Base-by-base conservation (phyloP, 2,888 invertebrate species). In the Erpobdella octoculata region DNA sequence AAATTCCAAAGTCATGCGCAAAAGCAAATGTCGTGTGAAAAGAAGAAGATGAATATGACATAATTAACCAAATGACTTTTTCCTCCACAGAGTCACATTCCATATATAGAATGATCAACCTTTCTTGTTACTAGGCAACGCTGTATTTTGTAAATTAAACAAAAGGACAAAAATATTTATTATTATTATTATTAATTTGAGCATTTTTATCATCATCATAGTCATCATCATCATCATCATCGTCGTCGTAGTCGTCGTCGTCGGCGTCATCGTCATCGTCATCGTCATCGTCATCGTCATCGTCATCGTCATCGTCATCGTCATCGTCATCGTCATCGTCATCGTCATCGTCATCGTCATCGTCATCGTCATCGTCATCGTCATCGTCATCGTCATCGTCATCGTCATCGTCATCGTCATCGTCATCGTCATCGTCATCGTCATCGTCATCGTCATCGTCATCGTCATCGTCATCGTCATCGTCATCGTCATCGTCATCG, bases 321-420 rank as follows among this genome's bases (percentile, higher is more conserved):
- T 38, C 66, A 66, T 66, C 41, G 37, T 66, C 66, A 59, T 66
- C 66, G 33, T 66, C 48, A 65, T 65, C 65, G 35, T 65, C 37
- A 65, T 65, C 65, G 25, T 65, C 65, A 65, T 65, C 65, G 35
- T 65, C 65, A 65, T 65, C 65, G 35, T 65, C 65, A 65, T 65
- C 61, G 21, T 59, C 61, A 59, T 59, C 61, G 21, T 59, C 61
- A 59, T 66, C 66, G 46, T 59, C 28, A 21, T 59, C 37, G 37
- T 36, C 65, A 65, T 65, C 37, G 35, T 65, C 37, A 65, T 65
- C 37, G 33, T 18, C 38, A 66, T 66, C 48, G 37, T 61, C 48
- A 66, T 66, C 66, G 9, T 61, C 66, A 59, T 66, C 48, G 9
- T 66, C 66, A 59, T 61, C 48, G 9, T 66, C 66, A 59, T 61